Base-by-base conservation (phyloP, 2,113 vertebrate genomes). In the Naja naja region DNA sequence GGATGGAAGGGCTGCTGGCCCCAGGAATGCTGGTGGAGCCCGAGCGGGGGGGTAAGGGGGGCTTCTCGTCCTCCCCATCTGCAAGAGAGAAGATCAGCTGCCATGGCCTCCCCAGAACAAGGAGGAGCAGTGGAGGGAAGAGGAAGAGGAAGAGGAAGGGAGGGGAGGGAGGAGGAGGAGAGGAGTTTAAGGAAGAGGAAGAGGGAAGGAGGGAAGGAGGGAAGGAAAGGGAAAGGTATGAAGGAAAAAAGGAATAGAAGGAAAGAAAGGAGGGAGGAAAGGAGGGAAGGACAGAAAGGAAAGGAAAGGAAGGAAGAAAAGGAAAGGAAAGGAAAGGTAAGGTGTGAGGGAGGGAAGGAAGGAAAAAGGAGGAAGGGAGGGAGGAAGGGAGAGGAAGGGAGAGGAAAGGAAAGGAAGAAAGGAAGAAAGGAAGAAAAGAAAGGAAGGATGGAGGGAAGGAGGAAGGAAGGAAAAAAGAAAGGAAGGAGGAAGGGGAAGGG, bases 41-140 rank as follows among this genome's bases (percentile, higher is more conserved):
- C 0, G 98, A 98, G 18, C 99, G 98, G 0, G 99, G 99, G 0
- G 99, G 99, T 25, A 99, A 94, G 0, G 99, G 99, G 0, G 99
- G 99, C 94, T 99, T 99, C 94, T 99, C 99, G 52, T 99, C 99
- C 95, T 99, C 99, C 45, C 98, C 99, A 97, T 99, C 99, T 99
- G 95, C 90, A 96, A 95, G 0, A 45, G 53, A 95, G 27, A 95
- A 25, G 86, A 45, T 23, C 92, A 90, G 10, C 12, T 30, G 49
- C 0, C 5, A 6, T 0, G 12, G 9, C 20, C n/a, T 22, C 3
- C 88, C 25, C 12, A 47, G 49, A 18, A 30, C 60, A 30, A 30
- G 8, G 0, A 64, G 58, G 27, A 4, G 12, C 4, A 30, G 27
- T 1, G 1, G 58, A 3, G 20, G 7, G 23, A 27, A 23, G 22